These are phyloP conservation scores for Amphilophus citrinellus DNA, from an alignment of 2,113 vertebrate genomes.

Conservation along the genomic window DNA sequence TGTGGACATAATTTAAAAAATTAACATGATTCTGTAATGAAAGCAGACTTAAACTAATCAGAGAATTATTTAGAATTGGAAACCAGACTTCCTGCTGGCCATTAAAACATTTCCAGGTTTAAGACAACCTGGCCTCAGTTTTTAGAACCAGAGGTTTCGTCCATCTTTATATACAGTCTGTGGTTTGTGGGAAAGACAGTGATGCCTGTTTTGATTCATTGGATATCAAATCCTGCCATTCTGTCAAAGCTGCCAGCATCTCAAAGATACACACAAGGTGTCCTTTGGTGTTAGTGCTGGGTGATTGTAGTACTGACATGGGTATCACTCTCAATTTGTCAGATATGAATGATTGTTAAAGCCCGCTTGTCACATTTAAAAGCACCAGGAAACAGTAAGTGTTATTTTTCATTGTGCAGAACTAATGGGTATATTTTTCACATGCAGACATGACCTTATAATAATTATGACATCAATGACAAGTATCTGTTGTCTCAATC, in stretches of 20 bases:
- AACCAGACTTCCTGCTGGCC: background rate
- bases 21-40: background rate
- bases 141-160: background rate
- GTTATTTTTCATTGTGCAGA: constrained; percentile 1
- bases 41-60: background rate
- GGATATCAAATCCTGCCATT: background rate
- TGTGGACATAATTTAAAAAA: background rate
- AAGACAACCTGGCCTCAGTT: background rate
- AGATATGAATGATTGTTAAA: constrained; percentile 2
- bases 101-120: background rate
- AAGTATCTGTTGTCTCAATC: constrained; percentile 25
- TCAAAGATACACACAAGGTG: background rate
- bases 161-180: background rate
- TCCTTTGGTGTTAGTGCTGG: background rate
- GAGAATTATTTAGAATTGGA: background rate
- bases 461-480: constrained; percentile 25
- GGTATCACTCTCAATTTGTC: constrained; percentile 11
- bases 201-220: background rate
- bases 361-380: background rate
- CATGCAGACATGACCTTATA: background rate
- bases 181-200: background rate
- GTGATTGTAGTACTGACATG: constrained; percentile 3
- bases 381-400: background rate
- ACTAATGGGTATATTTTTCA: background rate
- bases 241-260: constrained; percentile 8